These are phyloP conservation scores for Sebastes elongatus DNA, from an alignment of 2,797 vertebrate species.

Conservation along the genomic window DNA sequence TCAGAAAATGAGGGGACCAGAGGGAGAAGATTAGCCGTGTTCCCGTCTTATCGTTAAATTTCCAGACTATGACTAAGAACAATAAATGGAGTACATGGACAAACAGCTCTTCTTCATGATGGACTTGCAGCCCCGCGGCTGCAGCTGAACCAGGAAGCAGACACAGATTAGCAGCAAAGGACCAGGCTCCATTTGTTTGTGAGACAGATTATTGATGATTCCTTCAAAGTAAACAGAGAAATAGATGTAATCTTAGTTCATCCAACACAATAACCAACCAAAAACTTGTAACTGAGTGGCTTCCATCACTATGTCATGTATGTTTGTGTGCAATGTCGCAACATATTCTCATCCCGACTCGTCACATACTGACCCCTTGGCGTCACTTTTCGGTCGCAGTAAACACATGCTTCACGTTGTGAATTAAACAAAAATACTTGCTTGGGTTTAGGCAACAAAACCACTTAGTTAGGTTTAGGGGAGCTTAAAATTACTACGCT, in stretches of 20 bases:
- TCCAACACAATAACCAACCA: background rate
- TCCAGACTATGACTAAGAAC: slow-evolving; percentile 2
- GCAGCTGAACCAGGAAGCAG: slow-evolving; percentile 40
- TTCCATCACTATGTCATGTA: background rate
- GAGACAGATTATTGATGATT: slow-evolving; percentile 21
- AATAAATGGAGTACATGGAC: slow-evolving; percentile 3
- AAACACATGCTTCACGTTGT: too few relatives aligned
- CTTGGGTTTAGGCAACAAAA: too few relatives aligned
- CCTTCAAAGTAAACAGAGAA: slow-evolving; percentile 23
- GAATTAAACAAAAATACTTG: too few relatives aligned
- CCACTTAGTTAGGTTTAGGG: too few relatives aligned
- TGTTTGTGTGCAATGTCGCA: background rate
- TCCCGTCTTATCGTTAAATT: slow-evolving; percentile 3
- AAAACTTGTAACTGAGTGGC: background rate
- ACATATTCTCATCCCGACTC: too few relatives aligned
- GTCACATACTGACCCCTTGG: too few relatives aligned
- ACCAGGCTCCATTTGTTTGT: slow-evolving; percentile 59
- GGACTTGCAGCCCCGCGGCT: slow-evolving; percentile 26
- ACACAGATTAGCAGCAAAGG: slow-evolving; percentile 50
- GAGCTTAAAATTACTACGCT: background rate
- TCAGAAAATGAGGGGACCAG: background rate
- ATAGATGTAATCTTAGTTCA: background rate
- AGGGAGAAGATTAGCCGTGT: background rate
- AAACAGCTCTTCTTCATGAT: slow-evolving; percentile 16
- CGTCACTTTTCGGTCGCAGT: too few relatives aligned